Evolutionary conservation across 2,797 vertebrate genomes (phyloP).

Genomic region (Anisognathus igniventris): DNA sequence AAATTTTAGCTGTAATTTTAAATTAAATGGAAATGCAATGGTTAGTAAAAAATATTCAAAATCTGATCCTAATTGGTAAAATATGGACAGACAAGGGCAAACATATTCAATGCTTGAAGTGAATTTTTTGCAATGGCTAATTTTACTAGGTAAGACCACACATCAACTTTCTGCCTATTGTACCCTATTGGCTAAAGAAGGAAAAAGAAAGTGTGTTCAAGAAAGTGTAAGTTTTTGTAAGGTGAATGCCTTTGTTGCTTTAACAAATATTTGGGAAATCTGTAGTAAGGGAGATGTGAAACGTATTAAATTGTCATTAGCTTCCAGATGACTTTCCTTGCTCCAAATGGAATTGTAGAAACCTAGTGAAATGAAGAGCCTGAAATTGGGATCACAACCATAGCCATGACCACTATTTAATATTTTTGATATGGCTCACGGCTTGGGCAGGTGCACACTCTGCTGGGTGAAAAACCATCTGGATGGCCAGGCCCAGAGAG

Average conservation of each 20-base stretch:
- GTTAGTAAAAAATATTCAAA: background rate
- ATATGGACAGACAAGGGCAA: background rate
- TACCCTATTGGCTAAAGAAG: background rate
- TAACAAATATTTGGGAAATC: background rate
- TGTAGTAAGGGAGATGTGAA: background rate
- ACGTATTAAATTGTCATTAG: background rate
- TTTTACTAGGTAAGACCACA: background rate
- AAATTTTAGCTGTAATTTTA: background rate
- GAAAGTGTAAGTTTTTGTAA: background rate
- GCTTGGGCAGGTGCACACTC: background rate
- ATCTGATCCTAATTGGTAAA: background rate
- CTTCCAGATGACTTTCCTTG: background rate
- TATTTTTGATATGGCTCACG: background rate
- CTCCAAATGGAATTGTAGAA: background rate
- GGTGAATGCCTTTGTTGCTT: background rate
- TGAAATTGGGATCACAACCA: background rate
- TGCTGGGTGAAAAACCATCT: background rate
- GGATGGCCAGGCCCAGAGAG: background rate
- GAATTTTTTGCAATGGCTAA: background rate
- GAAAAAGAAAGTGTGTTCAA: rapidly evolving
- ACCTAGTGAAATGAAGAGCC: background rate
- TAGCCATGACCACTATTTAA: background rate
- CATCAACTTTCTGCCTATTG: background rate
- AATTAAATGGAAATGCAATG: background rate
- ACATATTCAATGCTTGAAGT: background rate